Base-by-base conservation (phyloP, 2,797 vertebrate species). In the Karalla daura region DNA sequence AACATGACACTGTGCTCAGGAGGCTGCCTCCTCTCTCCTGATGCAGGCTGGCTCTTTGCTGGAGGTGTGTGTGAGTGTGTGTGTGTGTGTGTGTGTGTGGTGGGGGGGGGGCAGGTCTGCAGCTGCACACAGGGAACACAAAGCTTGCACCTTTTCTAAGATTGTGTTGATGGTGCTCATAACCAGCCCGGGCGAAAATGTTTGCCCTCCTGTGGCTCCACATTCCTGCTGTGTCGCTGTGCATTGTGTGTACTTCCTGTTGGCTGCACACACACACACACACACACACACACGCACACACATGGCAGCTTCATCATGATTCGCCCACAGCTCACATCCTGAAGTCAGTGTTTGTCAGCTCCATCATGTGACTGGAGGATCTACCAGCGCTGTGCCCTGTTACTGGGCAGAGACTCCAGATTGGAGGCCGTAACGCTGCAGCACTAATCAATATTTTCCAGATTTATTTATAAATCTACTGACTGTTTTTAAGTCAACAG, bases 101-200 rank as follows among this genome's bases (percentile, higher is more conserved):
- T n/a, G n/a, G n/a, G n/a, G n/a, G n/a, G 11, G 13, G 41, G 53
- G 65, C 70, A 55, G 46, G 59, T 68, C 32, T 30, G 53, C 58
- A 63, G 69, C 33, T 23, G 24, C 62, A 62, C 67, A 43, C 33
- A 23, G 20, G 51, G 66, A 74, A 65, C 47, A 40, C 53, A 50
- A 63, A 72, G 61, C 25, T 44, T 2, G 12, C 5, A 35, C 30
- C 46, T 54, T 8, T 12, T 62, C 17, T 41, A 5, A 46, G 60
- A 56, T 39, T 24, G 17, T 37, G 53, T 36, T 40, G 56, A 41
- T 37, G 33, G 17, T 12, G 32, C 47, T 43, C 1, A 37, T 64
- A 44, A 63, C 23, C 47, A 24, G 35, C 7, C 37, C 2, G 36
- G 39, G 23, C 21, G 36, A 13, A 54, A 44, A 49, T 37, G 2